A percentile compares a stretch with the other conserved stretches of the same genome.
These are phyloP conservation scores for Engystomops pustulosus DNA, from an alignment of 2,113 vertebrate genomes.

Conservation along the genomic window DNA sequence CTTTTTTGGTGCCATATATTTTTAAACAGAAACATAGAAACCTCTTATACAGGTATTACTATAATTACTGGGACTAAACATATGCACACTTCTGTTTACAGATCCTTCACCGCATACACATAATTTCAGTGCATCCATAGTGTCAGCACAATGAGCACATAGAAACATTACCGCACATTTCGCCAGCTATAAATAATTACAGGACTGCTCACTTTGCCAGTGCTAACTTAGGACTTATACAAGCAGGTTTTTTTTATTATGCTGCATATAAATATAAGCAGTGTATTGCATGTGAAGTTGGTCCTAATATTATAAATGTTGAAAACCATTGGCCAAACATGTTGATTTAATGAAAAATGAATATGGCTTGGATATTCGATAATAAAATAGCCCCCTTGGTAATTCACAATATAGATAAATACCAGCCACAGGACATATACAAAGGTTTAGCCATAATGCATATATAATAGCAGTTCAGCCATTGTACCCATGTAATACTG, in stretches of 20 bases:
- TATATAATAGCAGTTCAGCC: background rate
- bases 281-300: background rate
- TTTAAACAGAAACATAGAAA: conserved; percentile 35
- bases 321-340: background rate
- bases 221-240: background rate
- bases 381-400: too few species aligned
- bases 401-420: too few species aligned
- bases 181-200: conserved; percentile 43
- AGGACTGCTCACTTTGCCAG: conserved; percentile 15
- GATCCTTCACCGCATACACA: conserved; percentile 37
- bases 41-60: conserved; percentile 19
- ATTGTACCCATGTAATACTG: background rate
- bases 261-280: background rate
- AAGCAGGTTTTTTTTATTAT: background rate
- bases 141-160: conserved; percentile 54
- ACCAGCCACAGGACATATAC: background rate
- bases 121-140: conserved; percentile 43
- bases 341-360: too few species aligned
- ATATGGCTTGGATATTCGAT: too few species aligned
- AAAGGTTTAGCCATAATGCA: background rate
- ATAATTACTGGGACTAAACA: conserved; percentile 56
- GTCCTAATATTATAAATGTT: background rate
- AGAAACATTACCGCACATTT: conserved; percentile 10
- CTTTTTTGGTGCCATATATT: conserved; percentile 28
- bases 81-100: conserved; percentile 47